Conservation (phyloP, 2,888 invertebrate genomes). For the Caradrina kadenii region DNA sequence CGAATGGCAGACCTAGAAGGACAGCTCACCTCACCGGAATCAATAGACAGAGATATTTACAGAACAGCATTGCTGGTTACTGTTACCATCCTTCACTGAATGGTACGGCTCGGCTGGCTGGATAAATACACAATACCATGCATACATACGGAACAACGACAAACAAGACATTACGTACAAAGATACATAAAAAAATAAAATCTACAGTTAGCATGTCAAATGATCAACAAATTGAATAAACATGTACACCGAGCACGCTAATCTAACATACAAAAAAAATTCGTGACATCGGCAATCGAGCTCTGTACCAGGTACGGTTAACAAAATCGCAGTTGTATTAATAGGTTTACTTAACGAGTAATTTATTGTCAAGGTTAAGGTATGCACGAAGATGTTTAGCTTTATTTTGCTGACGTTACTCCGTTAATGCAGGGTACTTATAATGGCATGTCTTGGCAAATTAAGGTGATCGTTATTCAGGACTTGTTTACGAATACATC, state of each 20-base stretch:
- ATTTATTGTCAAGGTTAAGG: slow-evolving; percentile 62
- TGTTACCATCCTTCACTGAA: too few relatives aligned
- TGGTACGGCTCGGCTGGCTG: neutral
- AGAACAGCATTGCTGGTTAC: too few relatives aligned
- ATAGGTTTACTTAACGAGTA: slow-evolving; percentile 52
- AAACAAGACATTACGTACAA: slow-evolving; percentile 26
- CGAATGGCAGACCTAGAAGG: too few relatives aligned
- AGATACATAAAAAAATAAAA: slow-evolving; percentile 31
- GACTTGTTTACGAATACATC: slow-evolving; percentile 30
- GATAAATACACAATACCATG: neutral
- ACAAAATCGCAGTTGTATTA: slow-evolving; percentile 53
- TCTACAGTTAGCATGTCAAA: slow-evolving; percentile 41
- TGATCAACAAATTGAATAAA: slow-evolving; percentile 56
- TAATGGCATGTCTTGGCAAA: slow-evolving; percentile 21
- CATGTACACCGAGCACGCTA: slow-evolving; percentile 51
- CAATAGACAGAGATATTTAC: too few relatives aligned
- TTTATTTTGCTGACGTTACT: slow-evolving; percentile 50
- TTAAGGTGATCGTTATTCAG: slow-evolving; percentile 9
- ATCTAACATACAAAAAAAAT: slow-evolving; percentile 51
- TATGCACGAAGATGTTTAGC: slow-evolving; percentile 56
- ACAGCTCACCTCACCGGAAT: too few relatives aligned
- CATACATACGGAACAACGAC: neutral
- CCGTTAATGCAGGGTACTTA: slow-evolving; percentile 17
- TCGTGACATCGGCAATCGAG: slow-evolving; percentile 52
- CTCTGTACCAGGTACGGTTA: slow-evolving; percentile 58